Percentiles rank a stretch among this genome's conserved stretches.
Conservation (phyloP, 2,888 invertebrate species). For the Tanypteryx hageni region DNA sequence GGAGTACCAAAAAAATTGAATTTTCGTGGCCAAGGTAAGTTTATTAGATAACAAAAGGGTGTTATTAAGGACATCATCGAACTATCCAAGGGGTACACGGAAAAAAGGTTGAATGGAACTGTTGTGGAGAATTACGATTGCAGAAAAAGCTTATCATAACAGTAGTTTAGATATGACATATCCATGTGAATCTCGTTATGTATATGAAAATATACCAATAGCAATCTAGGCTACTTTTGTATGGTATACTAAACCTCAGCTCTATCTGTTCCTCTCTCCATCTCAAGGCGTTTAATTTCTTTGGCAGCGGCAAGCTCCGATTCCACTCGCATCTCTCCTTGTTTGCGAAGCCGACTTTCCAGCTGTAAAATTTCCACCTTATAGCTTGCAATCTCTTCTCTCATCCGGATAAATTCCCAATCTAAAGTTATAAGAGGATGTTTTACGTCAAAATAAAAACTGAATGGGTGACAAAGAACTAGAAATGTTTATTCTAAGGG, state of each 20-base stretch:
- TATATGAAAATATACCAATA: neutral
- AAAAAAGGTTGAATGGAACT: too few species aligned
- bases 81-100: neutral
- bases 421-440: neutral
- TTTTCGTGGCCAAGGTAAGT: too few species aligned
- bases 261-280: constrained; percentile 79
- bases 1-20: too few species aligned
- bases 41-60: too few species aligned
- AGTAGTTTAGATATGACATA: too few species aligned
- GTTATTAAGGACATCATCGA: too few species aligned
- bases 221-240: neutral
- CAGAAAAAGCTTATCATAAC: too few species aligned
- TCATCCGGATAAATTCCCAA: constrained; percentile 44
- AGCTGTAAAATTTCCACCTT: constrained; percentile 76
- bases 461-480: neutral
- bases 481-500: too few species aligned
- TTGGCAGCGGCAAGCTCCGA: constrained; percentile 85
- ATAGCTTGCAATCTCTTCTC: constrained; percentile 27
- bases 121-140: too few species aligned
- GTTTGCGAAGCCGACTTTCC: constrained; percentile 81
- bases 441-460: neutral
- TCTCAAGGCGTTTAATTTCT: constrained; percentile 77
- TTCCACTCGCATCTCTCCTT: constrained; percentile 83
- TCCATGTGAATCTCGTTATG: neutral
- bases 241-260: neutral